Evolutionary conservation across 2,888 invertebrate genomes (phyloP).

Genomic region (Masnerella sp.): DNA sequence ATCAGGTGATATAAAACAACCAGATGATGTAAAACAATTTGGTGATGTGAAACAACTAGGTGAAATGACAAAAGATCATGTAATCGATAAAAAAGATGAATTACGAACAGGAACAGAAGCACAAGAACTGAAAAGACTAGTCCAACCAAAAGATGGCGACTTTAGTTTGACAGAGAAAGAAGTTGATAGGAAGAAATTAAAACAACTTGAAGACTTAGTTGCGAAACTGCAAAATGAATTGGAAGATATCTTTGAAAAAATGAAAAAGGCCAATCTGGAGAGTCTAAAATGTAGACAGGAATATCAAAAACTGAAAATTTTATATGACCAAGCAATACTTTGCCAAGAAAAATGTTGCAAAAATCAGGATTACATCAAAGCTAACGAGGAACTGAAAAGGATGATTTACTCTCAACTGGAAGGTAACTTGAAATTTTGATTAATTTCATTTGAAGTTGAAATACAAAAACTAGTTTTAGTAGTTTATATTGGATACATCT

Average conservation of each 20-base stretch:
- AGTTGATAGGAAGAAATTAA: not conserved
- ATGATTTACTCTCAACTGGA: conserved; percentile 14
- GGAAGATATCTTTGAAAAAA: not conserved
- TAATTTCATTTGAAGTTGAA: not conserved
- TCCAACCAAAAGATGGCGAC: not conserved
- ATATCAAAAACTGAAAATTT: not conserved
- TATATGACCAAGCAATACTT: no score
- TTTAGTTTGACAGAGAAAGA: not conserved
- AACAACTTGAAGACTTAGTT: not conserved
- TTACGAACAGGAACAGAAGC: no score
- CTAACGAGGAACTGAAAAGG: conserved; percentile 64
- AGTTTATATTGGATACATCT: no score
- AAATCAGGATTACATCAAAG: conserved; percentile 64
- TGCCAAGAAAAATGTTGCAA: not conserved
- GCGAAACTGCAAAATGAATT: not conserved
- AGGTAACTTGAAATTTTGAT: conserved; percentile 5
- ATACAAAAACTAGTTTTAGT: no score
- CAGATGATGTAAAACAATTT: no score
- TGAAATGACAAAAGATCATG: no score
- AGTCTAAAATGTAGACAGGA: not conserved
- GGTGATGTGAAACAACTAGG: no score
- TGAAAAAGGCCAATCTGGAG: not conserved
- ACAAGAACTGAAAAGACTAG: no score
- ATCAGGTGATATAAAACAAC: no score
- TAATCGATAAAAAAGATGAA: no score